Conservation (phyloP, 2,888 invertebrate species). For the Lagria hirta region DNA sequence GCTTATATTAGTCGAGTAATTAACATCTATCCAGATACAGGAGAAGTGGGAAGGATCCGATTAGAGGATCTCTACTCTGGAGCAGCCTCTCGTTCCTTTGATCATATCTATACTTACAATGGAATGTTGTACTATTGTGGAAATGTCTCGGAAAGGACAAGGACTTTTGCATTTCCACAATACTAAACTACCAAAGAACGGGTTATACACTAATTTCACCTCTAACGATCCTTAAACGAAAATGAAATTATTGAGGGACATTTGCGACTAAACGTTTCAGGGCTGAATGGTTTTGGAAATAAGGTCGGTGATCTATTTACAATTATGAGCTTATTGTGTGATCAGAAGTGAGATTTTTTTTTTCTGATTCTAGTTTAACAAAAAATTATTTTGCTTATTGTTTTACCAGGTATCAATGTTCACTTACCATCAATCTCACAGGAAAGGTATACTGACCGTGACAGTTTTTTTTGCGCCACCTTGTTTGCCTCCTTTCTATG, state of each 20-base stretch:
- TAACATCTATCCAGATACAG: conserved; percentile 41
- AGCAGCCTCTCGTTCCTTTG: conserved; percentile 27
- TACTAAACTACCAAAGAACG: conserved; percentile 23
- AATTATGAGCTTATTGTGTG: too few species aligned
- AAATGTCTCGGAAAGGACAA: conserved; percentile 17
- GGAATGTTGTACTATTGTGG: conserved; percentile 14
- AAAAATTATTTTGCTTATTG: too few species aligned
- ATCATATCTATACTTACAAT: conserved; percentile 21
- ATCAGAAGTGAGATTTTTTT: too few species aligned
- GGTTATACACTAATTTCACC: conserved; percentile 21
- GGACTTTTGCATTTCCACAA: conserved; percentile 13
- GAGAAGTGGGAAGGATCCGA: conserved; percentile 21
- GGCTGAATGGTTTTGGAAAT: too few species aligned
- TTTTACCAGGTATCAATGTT: too few species aligned
- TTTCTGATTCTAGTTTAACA: too few species aligned
- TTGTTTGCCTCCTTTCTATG: too few species aligned
- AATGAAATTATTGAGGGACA: conserved; percentile 17
- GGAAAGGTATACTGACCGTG: too few species aligned
- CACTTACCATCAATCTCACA: too few species aligned
- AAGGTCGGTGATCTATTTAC: too few species aligned
- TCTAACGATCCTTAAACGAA: conserved; percentile 15
- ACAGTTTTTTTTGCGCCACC: too few species aligned
- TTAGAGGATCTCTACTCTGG: conserved; percentile 9
- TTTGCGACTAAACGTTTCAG: too few species aligned
- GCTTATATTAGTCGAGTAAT: conserved; percentile 45